phyloP scores from a whole-genome alignment of 2,888 invertebrate genomes.

The Mamestra brassicae region DNA sequence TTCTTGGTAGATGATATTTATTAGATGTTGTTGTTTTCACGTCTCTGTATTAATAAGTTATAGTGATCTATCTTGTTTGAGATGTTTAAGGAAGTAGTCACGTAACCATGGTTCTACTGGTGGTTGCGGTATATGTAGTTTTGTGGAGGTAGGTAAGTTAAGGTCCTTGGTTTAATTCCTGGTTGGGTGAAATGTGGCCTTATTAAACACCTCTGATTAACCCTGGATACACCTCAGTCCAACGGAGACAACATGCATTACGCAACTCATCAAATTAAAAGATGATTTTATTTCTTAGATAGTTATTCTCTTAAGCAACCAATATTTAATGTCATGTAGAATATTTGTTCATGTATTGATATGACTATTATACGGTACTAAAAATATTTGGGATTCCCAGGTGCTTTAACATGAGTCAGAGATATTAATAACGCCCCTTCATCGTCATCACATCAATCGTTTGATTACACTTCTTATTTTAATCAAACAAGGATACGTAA shows the following conservation, averaged over 20 bases:
- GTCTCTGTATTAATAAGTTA: no score
- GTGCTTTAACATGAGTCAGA: slow-evolving; percentile 32
- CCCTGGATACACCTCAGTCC: background rate
- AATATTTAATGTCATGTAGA: background rate
- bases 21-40: slow-evolving; percentile 1
- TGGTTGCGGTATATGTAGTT: no score
- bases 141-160: no score
- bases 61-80: background rate
- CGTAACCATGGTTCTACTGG: background rate
- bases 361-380: background rate
- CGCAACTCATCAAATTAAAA: background rate
- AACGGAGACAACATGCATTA: background rate
- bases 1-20: background rate
- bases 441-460: slow-evolving; percentile 7
- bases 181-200: background rate
- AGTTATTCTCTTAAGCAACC: background rate
- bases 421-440: slow-evolving; percentile 35
- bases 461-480: slow-evolving; percentile 19
- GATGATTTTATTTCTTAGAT: background rate
- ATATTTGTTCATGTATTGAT: background rate
- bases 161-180: background rate
- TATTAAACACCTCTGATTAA: background rate
- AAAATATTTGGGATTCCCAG: slow-evolving; percentile 31
- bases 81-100: background rate
- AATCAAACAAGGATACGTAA: slow-evolving; percentile 8